Percentiles rank a stretch among this genome's conserved stretches.
These are phyloP conservation scores for Chascanopsetta lugubris DNA, from an alignment of 2,113 vertebrate genomes.

Conservation along the genomic window DNA sequence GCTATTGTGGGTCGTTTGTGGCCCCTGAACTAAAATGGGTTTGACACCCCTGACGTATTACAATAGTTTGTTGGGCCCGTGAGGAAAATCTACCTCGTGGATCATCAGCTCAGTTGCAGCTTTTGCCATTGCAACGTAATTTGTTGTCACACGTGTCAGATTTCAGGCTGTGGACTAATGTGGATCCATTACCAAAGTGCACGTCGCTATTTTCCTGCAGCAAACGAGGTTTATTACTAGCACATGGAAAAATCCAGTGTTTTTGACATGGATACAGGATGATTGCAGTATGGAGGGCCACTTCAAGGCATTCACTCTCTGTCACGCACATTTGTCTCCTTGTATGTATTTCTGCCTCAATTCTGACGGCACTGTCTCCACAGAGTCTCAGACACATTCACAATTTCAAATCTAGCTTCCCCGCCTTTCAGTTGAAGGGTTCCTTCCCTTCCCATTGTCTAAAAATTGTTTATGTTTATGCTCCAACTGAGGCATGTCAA, in stretches of 20 bases:
- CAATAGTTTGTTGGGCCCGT: too few species aligned
- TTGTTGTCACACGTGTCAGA: slow-evolving; percentile 27
- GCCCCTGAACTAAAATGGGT: too few species aligned
- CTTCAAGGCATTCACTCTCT: slow-evolving; percentile 20
- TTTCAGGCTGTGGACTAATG: slow-evolving; percentile 2
- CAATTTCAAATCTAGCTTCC: neutral
- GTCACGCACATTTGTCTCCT: slow-evolving; percentile 25
- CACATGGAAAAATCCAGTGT: slow-evolving; percentile 8
- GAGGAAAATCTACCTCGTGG: too few species aligned
- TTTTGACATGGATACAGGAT: slow-evolving; percentile 19
- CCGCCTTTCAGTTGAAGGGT: neutral
- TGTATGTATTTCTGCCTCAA: neutral
- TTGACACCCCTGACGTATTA: too few species aligned
- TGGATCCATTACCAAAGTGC: neutral
- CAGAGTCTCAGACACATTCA: neutral
- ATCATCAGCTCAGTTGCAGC: neutral
- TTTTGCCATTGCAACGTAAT: too few species aligned
- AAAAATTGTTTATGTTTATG: slow-evolving; percentile 1
- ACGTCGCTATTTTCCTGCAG: neutral
- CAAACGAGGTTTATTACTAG: slow-evolving; percentile 11
- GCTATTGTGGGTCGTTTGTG: too few species aligned
- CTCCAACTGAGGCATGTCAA: slow-evolving; percentile 18
- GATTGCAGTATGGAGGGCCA: neutral
- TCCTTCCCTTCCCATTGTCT: neutral
- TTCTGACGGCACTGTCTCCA: neutral